Base-by-base conservation (phyloP, 92 coral and sea anemone species). In the Meandrina meandrites region DNA sequence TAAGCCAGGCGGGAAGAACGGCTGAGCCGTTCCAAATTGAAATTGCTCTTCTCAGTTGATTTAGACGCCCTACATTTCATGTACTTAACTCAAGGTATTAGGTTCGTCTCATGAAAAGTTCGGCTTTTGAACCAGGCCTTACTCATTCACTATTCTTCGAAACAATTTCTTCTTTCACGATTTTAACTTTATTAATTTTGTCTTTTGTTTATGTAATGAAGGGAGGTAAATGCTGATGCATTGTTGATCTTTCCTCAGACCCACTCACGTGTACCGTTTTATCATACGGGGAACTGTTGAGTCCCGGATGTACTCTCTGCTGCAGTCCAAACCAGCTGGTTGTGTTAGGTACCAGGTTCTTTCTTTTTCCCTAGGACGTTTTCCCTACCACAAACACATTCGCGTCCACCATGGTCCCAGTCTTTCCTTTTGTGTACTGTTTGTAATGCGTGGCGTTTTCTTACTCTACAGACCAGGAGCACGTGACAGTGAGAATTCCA, bases 231-330 rank as follows among this genome's bases (percentile, higher is more conserved):
- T 6, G 6, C 3, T 40, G 6, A 40, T 40, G 6, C 48, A 4
- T 50, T 70, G 36, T 67, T 51, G 24, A 32, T 47, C 37, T 87
- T 50, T 87, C 58, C 88, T 57, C 91, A 97, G 99, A 79, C 98
- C 99, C 75, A 97, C 99, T 34, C 96, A 90, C 79, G 96, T 97
- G 79, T 93, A 93, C 78, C 97, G 99, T 8, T 94, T 97, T 73
- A 91, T 97, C 66, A 93, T 93, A 42, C 94, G 92, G 13, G 92
- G 94, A 53, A 97, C 98, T 36, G 99, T 97, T 35, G 99, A 97
- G 81, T 93, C 96, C 81, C 91, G 98, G 85, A 93, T 97, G 96
- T 81, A 83, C 84, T 90, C 97, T 19, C 87, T 97, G 47, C 86
- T 97, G 57, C 95, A 87, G 78, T 90, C 96, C 45, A 95, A 95